Base-by-base conservation (phyloP, 35 echinoderm and acorn worm genomes). In the Heliocidaris erythrogramma region DNA sequence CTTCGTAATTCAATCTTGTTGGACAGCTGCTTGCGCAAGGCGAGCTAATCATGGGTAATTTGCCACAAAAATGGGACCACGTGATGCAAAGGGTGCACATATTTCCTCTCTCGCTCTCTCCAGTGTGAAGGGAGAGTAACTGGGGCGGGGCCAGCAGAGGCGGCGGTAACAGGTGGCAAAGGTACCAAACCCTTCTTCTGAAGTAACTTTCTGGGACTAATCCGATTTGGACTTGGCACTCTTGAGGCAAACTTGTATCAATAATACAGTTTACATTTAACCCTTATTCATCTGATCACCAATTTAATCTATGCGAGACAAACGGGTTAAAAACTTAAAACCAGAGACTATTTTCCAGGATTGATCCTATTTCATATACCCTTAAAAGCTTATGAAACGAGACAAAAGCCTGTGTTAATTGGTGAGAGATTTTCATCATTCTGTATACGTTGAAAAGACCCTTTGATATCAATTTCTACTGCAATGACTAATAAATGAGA, bases 21-120 rank as follows among this genome's bases (percentile, higher is more conserved):
- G 17, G 65, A 78, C 65, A 78, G 65, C 65, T 78, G 65, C 65
- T 78, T 78, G 27, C 8, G 52, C 52, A 56, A 56, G 52, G 52
- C 52, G 18, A 78, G 65, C 65, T 78, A 78, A 78, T 78, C 65
- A 78, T n/a, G 27, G 65, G 5, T 78, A 78, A 78, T 78, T 78
- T 78, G 65, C 65, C 65, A 78, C 65, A 78, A 78, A 78, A 78
- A 78, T 78, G 65, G 65, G 7, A 78, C 65, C 65, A 78, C 65
- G 65, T 78, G 65, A 78, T 18, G 21, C 21, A 24, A 78, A 27
- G 65, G 65, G 65, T 21, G 21, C 65, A 78, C 65, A 24, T 78
- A 78, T 78, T 78, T 78, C 65, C 65, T 78, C 65, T 24, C 50
- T 53, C 50, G n/a, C n/a, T n/a, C n/a, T 69, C 65, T 78, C 65